A percentile compares a stretch with the other conserved stretches of the same genome.
Conservation (phyloP, 2,797 vertebrate genomes). For the Brotula barbata region DNA sequence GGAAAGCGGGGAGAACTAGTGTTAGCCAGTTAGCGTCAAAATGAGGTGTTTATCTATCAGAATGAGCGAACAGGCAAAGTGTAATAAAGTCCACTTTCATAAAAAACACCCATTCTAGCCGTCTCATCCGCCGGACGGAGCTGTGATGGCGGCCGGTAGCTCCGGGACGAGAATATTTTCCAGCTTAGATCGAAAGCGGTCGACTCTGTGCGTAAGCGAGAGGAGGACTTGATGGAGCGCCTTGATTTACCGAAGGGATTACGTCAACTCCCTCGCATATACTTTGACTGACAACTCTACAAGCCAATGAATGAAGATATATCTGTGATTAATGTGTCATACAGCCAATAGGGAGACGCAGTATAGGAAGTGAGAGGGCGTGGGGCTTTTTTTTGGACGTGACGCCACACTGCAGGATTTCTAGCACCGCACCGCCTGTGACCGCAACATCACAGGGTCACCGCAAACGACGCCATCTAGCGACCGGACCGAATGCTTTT, state of each 20-base stretch:
- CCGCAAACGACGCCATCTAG: slow-evolving; percentile 66
- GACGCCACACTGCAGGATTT: slow-evolving; percentile 86
- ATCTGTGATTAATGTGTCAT: slow-evolving; percentile 19
- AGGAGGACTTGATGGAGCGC: slow-evolving; percentile 72
- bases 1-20: slow-evolving; percentile 54
- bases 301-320: slow-evolving; percentile 58
- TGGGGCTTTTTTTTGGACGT: slow-evolving; percentile 53
- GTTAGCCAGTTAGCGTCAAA: slow-evolving; percentile 65
- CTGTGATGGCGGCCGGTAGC: slow-evolving; percentile 25
- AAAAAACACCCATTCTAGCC: slow-evolving; percentile 78
- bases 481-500: neutral
- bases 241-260: slow-evolving; percentile 82
- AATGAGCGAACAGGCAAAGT: slow-evolving; percentile 64
- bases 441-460: slow-evolving; percentile 58
- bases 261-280: slow-evolving; percentile 79
- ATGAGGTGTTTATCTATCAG: slow-evolving; percentile 64
- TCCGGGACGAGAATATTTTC: slow-evolving; percentile 39
- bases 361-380: neutral
- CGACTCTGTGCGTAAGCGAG: slow-evolving; percentile 59
- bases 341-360: slow-evolving; percentile 60
- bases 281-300: slow-evolving; percentile 49
- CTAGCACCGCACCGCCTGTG: slow-evolving; percentile 69
- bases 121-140: slow-evolving; percentile 55
- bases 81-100: slow-evolving; percentile 64
- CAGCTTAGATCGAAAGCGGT: slow-evolving; percentile 41